Percentiles rank a stretch among this genome's conserved stretches.
Evolutionary conservation across 2,797 vertebrate species (phyloP).

Genomic region (Anguilla megastoma): DNA sequence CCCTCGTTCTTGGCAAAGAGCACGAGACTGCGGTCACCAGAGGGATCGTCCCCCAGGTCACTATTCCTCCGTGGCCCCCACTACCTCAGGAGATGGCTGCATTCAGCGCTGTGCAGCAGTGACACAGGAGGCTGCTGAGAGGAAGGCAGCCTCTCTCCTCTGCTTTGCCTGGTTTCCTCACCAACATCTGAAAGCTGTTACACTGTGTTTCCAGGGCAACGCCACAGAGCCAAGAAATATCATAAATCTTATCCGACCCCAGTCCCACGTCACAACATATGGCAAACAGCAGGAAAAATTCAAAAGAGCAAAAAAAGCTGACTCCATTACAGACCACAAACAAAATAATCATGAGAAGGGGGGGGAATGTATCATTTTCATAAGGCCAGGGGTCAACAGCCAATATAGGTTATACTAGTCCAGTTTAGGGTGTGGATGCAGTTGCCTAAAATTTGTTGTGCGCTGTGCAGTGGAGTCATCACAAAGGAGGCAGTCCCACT

Average conservation of each 20-base stretch:
- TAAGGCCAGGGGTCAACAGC: not conserved
- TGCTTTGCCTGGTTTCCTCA: not conserved
- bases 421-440: not conserved
- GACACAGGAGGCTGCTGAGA: not conserved
- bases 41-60: not conserved
- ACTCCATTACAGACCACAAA: conserved; percentile 13
- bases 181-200: conserved; percentile 68
- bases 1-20: not conserved
- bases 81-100: not conserved
- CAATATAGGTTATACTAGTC: not conserved
- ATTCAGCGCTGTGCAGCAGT: not conserved
- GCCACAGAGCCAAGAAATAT: conserved; percentile 49
- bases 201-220: conserved; percentile 59
- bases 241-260: conserved; percentile 56
- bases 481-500: not conserved
- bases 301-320: conserved; percentile 29
- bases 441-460: not conserved
- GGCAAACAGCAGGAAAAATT: conserved; percentile 50
- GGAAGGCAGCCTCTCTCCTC: not conserved
- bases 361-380: not conserved
- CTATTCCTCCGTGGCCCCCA: not conserved
- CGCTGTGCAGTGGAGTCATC: conserved; percentile 6
- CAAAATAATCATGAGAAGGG: not conserved
- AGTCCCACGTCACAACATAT: conserved; percentile 53
- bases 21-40: not conserved